A percentile compares a stretch with the other conserved stretches of the same genome.
Evolutionary conservation across 2,797 vertebrate species (phyloP).

Genomic region (Chromis chromis): DNA sequence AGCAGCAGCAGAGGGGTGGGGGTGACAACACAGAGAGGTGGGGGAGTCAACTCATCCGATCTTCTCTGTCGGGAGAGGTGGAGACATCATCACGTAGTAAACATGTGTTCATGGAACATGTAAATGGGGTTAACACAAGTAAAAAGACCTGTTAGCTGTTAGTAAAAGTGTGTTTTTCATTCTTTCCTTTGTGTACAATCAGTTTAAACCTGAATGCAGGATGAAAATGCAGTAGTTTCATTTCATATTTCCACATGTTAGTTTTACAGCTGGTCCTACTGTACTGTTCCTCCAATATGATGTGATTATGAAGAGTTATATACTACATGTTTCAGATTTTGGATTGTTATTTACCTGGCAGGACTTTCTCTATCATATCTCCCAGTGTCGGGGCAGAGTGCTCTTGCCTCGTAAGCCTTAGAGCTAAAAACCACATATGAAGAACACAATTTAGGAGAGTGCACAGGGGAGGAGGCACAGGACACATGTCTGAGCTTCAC

Average conservation of each 20-base stretch:
- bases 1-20: constrained; percentile 40
- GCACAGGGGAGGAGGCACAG: constrained; percentile 53
- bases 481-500: constrained; percentile 63
- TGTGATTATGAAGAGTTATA: constrained; percentile 49
- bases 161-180: constrained; percentile 25
- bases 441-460: constrained; percentile 79
- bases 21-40: constrained; percentile 45
- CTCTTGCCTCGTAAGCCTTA: constrained; percentile 96
- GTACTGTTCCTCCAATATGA: constrained; percentile 34
- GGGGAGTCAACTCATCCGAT: constrained; percentile 47
- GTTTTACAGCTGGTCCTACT: neutral
- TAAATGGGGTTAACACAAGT: constrained; percentile 41
- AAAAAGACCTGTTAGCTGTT: constrained; percentile 40
- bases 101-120: constrained; percentile 47
- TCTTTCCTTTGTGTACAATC: neutral
- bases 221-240: constrained; percentile 36
- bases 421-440: constrained; percentile 90
- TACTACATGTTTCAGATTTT: constrained; percentile 52
- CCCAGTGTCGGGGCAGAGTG: constrained; percentile 98
- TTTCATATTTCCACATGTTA: neutral
- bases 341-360: constrained; percentile 90
- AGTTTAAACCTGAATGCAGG: neutral
- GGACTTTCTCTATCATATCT: constrained; percentile 94
- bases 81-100: constrained; percentile 48
- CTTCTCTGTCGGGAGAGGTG: constrained; percentile 39